A percentile compares a stretch with the other conserved stretches of the same genome.
phyloP scores from a whole-genome alignment of 2,113 vertebrate species.

The Pelobates fuscus region DNA sequence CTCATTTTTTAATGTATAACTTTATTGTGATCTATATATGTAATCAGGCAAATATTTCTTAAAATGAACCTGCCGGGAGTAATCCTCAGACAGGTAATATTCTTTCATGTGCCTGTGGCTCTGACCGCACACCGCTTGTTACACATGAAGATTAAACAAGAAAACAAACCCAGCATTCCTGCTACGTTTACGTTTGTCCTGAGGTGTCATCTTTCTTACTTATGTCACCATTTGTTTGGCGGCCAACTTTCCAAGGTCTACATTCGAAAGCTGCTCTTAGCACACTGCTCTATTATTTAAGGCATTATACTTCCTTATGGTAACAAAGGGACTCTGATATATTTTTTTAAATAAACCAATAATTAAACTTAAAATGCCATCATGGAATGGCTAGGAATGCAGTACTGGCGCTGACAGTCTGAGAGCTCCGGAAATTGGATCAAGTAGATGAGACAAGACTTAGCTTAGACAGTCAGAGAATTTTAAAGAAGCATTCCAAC shows the following conservation, averaged over 20 bases:
- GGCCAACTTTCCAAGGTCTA: neutral
- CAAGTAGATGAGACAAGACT: too few relatives aligned
- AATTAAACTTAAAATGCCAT: neutral
- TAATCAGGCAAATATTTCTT: too few relatives aligned
- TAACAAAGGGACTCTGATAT: neutral
- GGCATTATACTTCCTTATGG: neutral
- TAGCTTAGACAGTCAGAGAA: too few relatives aligned
- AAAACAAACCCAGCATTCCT: constrained; percentile 14
- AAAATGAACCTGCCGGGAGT: neutral
- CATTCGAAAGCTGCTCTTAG: neutral
- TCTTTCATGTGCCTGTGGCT: constrained; percentile 5
- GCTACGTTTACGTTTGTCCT: neutral
- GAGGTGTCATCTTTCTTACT: neutral
- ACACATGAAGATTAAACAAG: constrained; percentile 20
- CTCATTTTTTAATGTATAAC: too few relatives aligned
- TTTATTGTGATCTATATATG: too few relatives aligned
- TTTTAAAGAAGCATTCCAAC: too few relatives aligned
- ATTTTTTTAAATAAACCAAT: neutral
- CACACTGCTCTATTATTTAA: neutral
- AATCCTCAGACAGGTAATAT: neutral
- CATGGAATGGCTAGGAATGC: neutral
- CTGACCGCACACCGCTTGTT: neutral
- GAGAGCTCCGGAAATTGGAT: neutral
- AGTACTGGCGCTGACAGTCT: neutral
- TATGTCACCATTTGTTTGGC: neutral